Percentiles rank a stretch among this genome's conserved stretches.
phyloP scores from a whole-genome alignment of 2,888 invertebrate genomes.

The Trissonchulus sp. region DNA sequence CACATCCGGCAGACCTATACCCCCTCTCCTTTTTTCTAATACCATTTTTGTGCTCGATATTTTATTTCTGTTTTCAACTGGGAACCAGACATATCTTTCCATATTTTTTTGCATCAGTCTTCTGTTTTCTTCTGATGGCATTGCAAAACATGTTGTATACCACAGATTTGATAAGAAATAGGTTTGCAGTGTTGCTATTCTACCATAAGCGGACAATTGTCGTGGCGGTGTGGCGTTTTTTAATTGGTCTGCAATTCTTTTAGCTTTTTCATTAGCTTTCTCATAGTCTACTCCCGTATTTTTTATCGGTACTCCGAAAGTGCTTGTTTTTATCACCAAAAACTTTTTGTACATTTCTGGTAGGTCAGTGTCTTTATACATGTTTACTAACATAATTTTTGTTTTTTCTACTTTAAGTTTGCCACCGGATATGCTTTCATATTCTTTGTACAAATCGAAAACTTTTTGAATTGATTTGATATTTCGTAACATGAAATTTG shows the following conservation, averaged over 20 bases:
- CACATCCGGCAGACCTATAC: neutral
- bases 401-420: neutral
- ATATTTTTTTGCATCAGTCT: too few relatives aligned
- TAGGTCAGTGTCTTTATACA: neutral
- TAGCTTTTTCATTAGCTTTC: neutral
- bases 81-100: too few relatives aligned
- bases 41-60: neutral
- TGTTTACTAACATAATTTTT: neutral
- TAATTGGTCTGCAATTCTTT: neutral
- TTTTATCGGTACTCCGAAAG: too few relatives aligned
- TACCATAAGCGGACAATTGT: neutral
- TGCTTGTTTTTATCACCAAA: too few relatives aligned
- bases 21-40: neutral
- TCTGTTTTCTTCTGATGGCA: too few relatives aligned
- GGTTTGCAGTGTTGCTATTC: neutral
- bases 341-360: neutral
- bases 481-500: conserved; percentile 3
- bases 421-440: neutral
- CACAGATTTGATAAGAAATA: neutral
- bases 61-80: too few relatives aligned
- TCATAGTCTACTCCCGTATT: conserved; percentile 3
- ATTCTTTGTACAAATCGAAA: neutral
- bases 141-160: too few relatives aligned
- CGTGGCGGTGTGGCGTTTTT: neutral
- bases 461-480: neutral